These are phyloP conservation scores for Dallia pectoralis DNA, from an alignment of 2,797 vertebrate species.

Conservation along the genomic window DNA sequence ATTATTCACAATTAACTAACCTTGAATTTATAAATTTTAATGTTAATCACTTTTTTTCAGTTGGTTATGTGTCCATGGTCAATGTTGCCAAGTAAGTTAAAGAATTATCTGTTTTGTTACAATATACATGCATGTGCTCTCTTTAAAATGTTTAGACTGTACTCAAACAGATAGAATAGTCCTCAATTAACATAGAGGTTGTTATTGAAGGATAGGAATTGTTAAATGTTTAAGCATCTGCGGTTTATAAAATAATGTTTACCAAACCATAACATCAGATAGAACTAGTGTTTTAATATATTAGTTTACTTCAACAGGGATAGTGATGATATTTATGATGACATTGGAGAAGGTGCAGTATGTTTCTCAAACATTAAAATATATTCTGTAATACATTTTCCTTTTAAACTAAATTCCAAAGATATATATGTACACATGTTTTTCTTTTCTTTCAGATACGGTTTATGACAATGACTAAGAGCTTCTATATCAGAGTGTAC, in stretches of 20 bases:
- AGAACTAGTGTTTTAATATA: slow-evolving; percentile 7
- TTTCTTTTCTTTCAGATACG: slow-evolving; percentile 60
- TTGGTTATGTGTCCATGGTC: slow-evolving; percentile 76
- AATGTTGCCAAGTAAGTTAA: slow-evolving; percentile 75
- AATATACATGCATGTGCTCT: not conserved
- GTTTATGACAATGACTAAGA: slow-evolving; percentile 76
- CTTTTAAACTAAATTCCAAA: not conserved
- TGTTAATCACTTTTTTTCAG: slow-evolving; percentile 63
- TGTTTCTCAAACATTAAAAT: slow-evolving; percentile 31
- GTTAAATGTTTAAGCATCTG: no score
- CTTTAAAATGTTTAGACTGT: not conserved
- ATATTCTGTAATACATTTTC: not conserved
- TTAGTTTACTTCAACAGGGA: slow-evolving; percentile 56
- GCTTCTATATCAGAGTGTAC: not conserved
- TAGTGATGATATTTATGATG: slow-evolving; percentile 73
- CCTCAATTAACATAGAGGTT: no score
- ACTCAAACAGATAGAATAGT: not conserved
- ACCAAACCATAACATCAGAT: not conserved
- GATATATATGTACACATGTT: not conserved
- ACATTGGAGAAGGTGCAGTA: slow-evolving; percentile 76
- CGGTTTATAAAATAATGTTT: no score
- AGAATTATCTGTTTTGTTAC: not conserved
- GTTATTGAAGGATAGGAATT: no score
- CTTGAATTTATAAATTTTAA: slow-evolving; percentile 5
- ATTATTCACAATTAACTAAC: not conserved